Conservation (phyloP, 2,888 invertebrate species). For the Syrphus vitripennis region DNA sequence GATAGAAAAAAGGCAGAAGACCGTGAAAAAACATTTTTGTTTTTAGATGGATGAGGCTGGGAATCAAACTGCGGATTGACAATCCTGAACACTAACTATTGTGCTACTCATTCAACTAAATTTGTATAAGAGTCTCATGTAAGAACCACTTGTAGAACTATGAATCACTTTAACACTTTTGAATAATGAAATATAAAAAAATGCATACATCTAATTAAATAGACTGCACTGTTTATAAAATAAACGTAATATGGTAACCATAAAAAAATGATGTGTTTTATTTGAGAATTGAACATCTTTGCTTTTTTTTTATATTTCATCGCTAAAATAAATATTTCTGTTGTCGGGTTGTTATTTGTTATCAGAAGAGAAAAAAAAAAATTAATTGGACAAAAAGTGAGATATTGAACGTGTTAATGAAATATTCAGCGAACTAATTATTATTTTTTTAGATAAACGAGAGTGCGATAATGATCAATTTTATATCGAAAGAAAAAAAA, state of each 20-base stretch:
- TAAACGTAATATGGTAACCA: conserved; percentile 1
- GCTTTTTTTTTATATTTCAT: conserved; percentile 16
- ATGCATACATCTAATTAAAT: not conserved
- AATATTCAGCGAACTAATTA: conserved; percentile 40
- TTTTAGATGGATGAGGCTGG: too few species aligned
- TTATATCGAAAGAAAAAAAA: too few species aligned
- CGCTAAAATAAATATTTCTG: not conserved
- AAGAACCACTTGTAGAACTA: too few species aligned
- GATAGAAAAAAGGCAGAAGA: too few species aligned
- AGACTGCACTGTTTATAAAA: not conserved
- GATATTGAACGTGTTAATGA: conserved; percentile 63
- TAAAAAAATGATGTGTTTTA: conserved; percentile 28
- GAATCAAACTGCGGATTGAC: too few species aligned
- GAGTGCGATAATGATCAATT: conserved; percentile 47
- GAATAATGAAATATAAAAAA: too few species aligned
- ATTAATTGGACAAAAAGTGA: conserved; percentile 32
- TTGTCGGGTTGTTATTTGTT: conserved; percentile 1
- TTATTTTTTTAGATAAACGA: not conserved
- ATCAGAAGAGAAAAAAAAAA: conserved; percentile 16
- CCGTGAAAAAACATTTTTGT: too few species aligned
- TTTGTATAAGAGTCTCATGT: too few species aligned
- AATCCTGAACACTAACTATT: too few species aligned
- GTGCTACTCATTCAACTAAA: too few species aligned
- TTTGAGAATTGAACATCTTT: conserved; percentile 2
- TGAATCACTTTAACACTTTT: too few species aligned